Evolutionary conservation across 2,113 vertebrate species (phyloP), one percentile per base, ranked within the genome.

Genomic region (Oreochromis tanganicae): DNA sequence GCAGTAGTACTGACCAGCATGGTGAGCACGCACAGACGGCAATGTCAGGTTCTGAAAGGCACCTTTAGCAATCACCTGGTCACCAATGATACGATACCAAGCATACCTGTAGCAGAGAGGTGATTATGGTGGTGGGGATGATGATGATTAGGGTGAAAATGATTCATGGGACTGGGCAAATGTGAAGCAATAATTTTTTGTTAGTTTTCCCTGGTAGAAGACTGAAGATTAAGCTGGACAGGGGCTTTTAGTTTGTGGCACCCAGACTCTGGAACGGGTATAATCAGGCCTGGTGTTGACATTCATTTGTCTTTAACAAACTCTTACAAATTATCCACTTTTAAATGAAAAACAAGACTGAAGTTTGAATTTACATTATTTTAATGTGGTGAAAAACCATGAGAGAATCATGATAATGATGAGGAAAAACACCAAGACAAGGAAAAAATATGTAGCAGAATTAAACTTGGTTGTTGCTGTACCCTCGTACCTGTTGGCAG

Each of bases 1-100:
- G 85, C 96, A 97, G 94, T 95, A 96, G 92, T 96, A 97, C 88
- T 96, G 96, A 38, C 96, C 96, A 6, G 90, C 59, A 3, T 96
- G 93, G 10, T 94, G 95, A 83, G 96, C 93, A 17, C 85, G 94
- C 66, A 96, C 95, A 3, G 92, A 92, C 2, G 88, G 34, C 71
- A 96, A 94, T 1, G 92, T 95, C 75, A 97, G 89, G 83, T 94
- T 96, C 92, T 95, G 96, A n/a, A 79, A 34, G 24, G 88, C 55
- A 57, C 93, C 96, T 90, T 91, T 95, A 38, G 92, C 27, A 89
- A 94, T 87, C 78, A 95, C 89, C 85, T 96, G 95, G 57, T 95
- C 95, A 12, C 94, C 94, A 3, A 84, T 38, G 52, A 96, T 88
- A 83, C 83, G 92, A 91, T 94, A 96, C 96, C 96, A 97, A 73